Evolutionary conservation across 2,797 vertebrate species (phyloP).

Genomic region (Tapera naevia): DNA sequence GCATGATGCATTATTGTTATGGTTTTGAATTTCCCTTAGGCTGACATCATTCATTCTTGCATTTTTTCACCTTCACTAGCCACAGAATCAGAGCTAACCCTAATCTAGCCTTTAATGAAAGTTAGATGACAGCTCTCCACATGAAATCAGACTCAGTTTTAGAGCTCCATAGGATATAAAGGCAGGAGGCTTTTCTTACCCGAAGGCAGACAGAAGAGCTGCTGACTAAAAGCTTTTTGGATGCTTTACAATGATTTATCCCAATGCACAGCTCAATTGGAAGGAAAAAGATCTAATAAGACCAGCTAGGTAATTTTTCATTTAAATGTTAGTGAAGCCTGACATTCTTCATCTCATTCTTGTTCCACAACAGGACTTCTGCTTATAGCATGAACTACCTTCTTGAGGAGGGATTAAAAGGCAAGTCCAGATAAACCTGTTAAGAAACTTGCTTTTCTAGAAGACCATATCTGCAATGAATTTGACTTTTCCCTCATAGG

Average conservation of each 20-base stretch:
- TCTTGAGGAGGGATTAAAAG: neutral
- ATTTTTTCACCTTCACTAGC: neutral
- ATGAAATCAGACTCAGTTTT: constrained; percentile 11
- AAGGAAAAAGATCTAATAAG: constrained; percentile 50
- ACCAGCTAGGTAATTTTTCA: constrained; percentile 2
- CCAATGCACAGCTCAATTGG: constrained; percentile 3
- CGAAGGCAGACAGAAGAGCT: neutral
- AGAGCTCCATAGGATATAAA: constrained; percentile 1
- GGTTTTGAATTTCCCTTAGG: neutral
- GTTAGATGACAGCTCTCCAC: neutral
- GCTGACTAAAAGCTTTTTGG: constrained; percentile 44
- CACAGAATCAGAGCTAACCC: neutral
- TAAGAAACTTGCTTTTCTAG: neutral
- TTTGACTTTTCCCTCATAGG: neutral
- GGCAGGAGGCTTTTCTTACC: constrained; percentile 17
- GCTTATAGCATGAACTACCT: neutral
- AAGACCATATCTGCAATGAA: neutral
- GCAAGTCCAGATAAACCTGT: neutral
- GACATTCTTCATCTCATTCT: neutral
- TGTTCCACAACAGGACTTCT: neutral
- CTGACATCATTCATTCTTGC: neutral
- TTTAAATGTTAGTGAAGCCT: constrained; percentile 29
- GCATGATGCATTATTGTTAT: neutral
- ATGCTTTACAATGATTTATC: constrained; percentile 27
- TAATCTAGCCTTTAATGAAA: neutral